Evolutionary conservation across 2,888 invertebrate genomes (phyloP).

Genomic region (Asteroscopus sphinx): DNA sequence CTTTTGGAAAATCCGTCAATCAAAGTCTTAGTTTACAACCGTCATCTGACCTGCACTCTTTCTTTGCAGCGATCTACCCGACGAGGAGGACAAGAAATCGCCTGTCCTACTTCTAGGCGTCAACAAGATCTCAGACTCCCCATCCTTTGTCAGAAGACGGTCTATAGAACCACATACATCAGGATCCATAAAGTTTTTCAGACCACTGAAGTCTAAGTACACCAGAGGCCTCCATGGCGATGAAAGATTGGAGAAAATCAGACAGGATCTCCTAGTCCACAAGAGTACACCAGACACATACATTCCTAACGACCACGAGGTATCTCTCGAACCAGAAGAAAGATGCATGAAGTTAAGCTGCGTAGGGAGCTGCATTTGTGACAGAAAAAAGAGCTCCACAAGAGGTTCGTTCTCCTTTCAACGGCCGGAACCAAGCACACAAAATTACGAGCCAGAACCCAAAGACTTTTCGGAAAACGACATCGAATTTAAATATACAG

Average conservation of each 20-base stretch:
- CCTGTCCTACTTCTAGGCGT: conserved; percentile 91
- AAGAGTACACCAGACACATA: conserved; percentile 83
- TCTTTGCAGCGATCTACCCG: conserved; percentile 90
- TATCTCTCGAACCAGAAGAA: conserved; percentile 77
- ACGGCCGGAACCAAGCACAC: conserved; percentile 77
- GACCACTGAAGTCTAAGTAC: conserved; percentile 84
- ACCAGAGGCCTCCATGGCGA: conserved; percentile 84
- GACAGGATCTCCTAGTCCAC: conserved; percentile 83
- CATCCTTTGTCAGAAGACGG: conserved; percentile 79
- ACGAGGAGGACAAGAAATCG: conserved; percentile 90
- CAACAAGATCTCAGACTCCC: conserved; percentile 88
- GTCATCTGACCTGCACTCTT: conserved; percentile 46
- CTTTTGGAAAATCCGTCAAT: conserved; percentile 23
- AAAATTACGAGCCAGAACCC: conserved; percentile 72
- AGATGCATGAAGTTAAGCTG: conserved; percentile 80
- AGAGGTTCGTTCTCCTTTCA: conserved; percentile 86
- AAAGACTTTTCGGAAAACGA: conserved; percentile 84
- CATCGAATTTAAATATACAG: conserved; percentile 86
- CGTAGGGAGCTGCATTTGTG: conserved; percentile 82
- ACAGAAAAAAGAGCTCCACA: conserved; percentile 78
- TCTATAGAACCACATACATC: conserved; percentile 79
- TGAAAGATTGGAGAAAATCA: conserved; percentile 83
- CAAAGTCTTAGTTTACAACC: conserved; percentile 10
- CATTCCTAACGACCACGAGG: conserved; percentile 81
- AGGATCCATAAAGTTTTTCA: conserved; percentile 83